Percentiles rank a stretch among this genome's conserved stretches.
phyloP scores from a whole-genome alignment of 2,113 vertebrate genomes.

The Sapajus apella region DNA sequence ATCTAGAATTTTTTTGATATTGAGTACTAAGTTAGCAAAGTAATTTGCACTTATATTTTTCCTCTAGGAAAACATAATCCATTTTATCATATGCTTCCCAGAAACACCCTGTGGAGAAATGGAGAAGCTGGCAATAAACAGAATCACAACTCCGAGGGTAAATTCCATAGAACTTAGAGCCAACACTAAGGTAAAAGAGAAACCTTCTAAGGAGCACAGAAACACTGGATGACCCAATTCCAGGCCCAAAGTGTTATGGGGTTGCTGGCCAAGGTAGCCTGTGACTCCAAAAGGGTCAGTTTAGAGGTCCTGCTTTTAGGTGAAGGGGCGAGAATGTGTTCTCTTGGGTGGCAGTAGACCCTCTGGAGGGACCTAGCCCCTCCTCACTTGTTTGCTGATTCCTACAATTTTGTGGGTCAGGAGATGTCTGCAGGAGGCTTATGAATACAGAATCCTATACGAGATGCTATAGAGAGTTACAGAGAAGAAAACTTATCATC shows the following conservation, averaged over 20 bases:
- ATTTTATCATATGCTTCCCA: constrained; percentile 18
- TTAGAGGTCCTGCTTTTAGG: neutral
- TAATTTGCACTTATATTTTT: constrained; percentile 45
- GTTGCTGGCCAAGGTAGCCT: neutral
- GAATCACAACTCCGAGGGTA: neutral
- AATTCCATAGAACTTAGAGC: constrained; percentile 5
- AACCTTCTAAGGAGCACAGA: neutral
- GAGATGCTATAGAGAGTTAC: neutral
- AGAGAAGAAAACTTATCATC: neutral
- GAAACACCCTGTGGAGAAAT: neutral
- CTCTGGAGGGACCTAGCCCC: neutral
- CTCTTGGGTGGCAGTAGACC: neutral
- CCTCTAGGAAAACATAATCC: constrained; percentile 40
- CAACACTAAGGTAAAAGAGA: neutral
- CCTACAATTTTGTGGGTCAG: neutral
- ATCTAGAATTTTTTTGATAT: constrained; percentile 20
- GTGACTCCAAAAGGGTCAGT: neutral
- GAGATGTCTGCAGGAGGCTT: neutral
- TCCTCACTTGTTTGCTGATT: neutral
- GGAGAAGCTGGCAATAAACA: neutral
- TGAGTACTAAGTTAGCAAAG: constrained; percentile 9
- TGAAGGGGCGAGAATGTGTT: neutral
- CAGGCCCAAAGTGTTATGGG: neutral
- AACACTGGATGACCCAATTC: fast-evolving
- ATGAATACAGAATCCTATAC: neutral